Base-by-base conservation (phyloP, 1,140 invertebrate genomes). In the Belonocnema kinseyi region DNA sequence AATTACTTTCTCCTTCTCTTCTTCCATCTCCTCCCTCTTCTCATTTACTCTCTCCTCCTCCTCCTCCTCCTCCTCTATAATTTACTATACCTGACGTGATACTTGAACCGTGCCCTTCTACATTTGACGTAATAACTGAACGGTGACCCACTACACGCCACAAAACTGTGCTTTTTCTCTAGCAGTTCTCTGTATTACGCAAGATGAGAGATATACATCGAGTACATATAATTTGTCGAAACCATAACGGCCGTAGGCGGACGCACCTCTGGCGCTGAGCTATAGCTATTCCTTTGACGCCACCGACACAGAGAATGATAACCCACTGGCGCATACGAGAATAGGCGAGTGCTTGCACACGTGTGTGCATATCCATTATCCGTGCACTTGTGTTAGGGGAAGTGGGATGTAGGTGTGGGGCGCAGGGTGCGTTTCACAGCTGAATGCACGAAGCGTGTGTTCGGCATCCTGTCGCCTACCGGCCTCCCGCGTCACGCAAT, bases 381-480 rank as follows among this genome's bases (percentile, higher is more conserved):
- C 53, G 52, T 21, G 19, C 58, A 74, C 74, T 77, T 75, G 54
- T 72, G 73, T 73, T 74, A 75, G 74, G 53, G 61, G 17, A 19
- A 54, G 17, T 54, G 53, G 53, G 53, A 54, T 54, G 53, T 54
- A 16, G 53, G 17, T 54, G 53, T 54, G 13, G 16, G 61, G 61
- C 16, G 40, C 12, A 54, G 78, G 76, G 80, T 75, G 79, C 14
- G 74, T 83, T 80, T 83, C 75, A 82, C 72, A 70, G 70, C 11
- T 72, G 66, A 81, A 74, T 77, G 61, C 61, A 66, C 61, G 61
- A 66, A 14, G 61, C 61, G 61, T 66, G 61, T 66, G 61, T 66
- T 66, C 61, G 61, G 61, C 61, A 66, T 80, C 74, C 79, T 71
- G 73, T 72, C 72, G 72, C 51, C 73, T 33, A 75, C 75, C 61